Conservation (phyloP, 1,140 invertebrate species). For the Drosophila kikkawai region DNA sequence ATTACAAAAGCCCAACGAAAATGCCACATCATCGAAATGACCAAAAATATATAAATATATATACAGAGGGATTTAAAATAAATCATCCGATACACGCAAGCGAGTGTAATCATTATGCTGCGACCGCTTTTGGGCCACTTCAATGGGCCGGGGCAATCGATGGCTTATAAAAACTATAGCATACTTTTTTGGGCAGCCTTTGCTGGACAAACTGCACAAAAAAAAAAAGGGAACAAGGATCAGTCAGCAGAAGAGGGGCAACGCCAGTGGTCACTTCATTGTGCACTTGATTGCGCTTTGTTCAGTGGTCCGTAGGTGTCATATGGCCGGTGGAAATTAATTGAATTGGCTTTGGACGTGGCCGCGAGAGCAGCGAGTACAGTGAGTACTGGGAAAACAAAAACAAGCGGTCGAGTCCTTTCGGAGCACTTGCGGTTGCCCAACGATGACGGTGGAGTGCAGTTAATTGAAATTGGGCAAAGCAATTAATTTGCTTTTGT, state of each 20-base stretch:
- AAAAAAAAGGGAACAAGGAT: conserved; percentile 8
- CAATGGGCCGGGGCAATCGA: conserved; percentile 32
- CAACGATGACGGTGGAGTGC: conserved; percentile 55
- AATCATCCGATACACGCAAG: conserved; percentile 33
- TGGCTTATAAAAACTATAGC: conserved; percentile 47
- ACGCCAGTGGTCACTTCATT: conserved; percentile 36
- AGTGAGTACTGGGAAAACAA: conserved; percentile 47
- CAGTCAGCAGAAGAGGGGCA: not conserved
- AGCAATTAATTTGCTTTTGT: conserved; percentile 82
- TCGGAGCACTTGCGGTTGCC: conserved; percentile 69
- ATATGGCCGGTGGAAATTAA: conserved; percentile 79
- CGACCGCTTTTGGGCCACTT: conserved; percentile 26
- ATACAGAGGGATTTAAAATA: conserved; percentile 43
- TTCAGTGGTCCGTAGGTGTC: conserved; percentile 78
- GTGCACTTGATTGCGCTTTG: conserved; percentile 65
- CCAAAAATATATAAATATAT: conserved; percentile 13
- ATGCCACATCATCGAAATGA: conserved; percentile 29
- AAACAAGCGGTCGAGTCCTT: conserved; percentile 45
- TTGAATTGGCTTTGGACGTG: conserved; percentile 74
- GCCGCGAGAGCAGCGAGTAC: conserved; percentile 40
- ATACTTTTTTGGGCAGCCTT: conserved; percentile 21
- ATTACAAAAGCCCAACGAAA: conserved; percentile 15
- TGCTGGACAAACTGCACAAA: not conserved
- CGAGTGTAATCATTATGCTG: conserved; percentile 43
- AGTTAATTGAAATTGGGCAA: conserved; percentile 80